Base-by-base conservation (phyloP, 2,797 vertebrate genomes). In the Lithobates sylvaticus region DNA sequence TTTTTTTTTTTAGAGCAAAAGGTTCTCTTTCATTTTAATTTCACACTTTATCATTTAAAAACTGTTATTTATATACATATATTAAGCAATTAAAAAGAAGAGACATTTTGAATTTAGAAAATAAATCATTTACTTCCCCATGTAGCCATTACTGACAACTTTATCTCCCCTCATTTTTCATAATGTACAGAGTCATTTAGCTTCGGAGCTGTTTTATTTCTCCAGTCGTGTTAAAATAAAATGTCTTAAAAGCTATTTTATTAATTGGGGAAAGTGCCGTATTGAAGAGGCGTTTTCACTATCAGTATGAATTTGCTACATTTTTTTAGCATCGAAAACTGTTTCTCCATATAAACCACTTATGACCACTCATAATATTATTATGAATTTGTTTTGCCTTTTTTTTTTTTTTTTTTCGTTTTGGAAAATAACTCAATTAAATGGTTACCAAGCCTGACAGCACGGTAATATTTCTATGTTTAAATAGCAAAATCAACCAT, bases 141-240 rank as follows among this genome's bases (percentile, higher is more conserved):
- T 64, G 69, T 50, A 36, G 23, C 79, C 69, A 4, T 61, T 64
- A 13, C 47, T 81, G 79, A 72, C 78, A 81, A 71, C 50, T 72
- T n/a, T 70, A 72, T 72, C 69, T 61, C 68, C 27, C 39, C 69
- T 64, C 79, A 81, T 81, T 81, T 72, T 42, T 81, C 69, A 73
- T 64, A 72, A 73, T 81, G 50, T 73, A 72, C n/a, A n/a, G 64
- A 61, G 50, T 68, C 29, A 58, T 69, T 42, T 81, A 36, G 36
- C 44, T 42, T 44, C 13, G 9, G 39, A 26, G 8, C 36, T 23
- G 15, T 72, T 73, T 44, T 44, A 32, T 54, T 72, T 64, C 50
- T 81, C 68, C 26, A 50, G 29, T 72, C 42, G 15, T 58, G 23
- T 71, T 23, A 61, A 72, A 61, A 72, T 81, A 16, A 77, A 39